A percentile compares a stretch with the other conserved stretches of the same genome.
Conservation (phyloP, 2,113 vertebrate genomes). For the Bos taurus region ARS-UCD2.0 NC_037344.1:32857001-32857500, state of each 20-base stretch:
- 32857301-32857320: background rate
- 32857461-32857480: background rate
- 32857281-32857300: background rate
- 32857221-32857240: background rate
- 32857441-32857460: background rate
- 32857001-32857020: background rate
- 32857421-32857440: background rate
- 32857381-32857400: background rate
- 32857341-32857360: background rate
- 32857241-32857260: background rate
- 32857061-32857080: background rate
- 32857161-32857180: background rate
- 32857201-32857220: background rate
- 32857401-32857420: background rate
- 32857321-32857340: background rate
- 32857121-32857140: background rate
- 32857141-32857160: background rate
- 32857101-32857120: background rate
- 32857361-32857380: background rate
- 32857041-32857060: background rate
- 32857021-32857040: background rate
- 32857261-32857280: fast-evolving
- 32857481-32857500: background rate
- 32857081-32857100: background rate
- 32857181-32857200: background rate